phyloP scores from a whole-genome alignment of 2,888 invertebrate genomes.

The Linnaemya vulpina region DNA sequence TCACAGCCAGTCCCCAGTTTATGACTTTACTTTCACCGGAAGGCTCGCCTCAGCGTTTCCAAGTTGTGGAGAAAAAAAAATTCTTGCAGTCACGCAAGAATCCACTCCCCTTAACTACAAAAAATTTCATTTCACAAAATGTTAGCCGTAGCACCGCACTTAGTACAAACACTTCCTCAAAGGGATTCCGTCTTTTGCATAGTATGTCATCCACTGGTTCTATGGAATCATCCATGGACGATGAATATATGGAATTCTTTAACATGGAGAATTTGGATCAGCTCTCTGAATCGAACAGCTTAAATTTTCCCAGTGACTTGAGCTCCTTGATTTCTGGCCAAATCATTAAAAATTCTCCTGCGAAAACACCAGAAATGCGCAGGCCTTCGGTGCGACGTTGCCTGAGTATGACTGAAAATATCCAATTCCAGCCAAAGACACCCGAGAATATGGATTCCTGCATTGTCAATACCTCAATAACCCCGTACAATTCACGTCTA shows the following conservation, averaged over 20 bases:
- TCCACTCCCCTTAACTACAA: slow-evolving; percentile 53
- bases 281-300: slow-evolving; percentile 76
- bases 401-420: slow-evolving; percentile 83
- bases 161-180: slow-evolving; percentile 76
- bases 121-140: slow-evolving; percentile 80
- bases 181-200: slow-evolving; percentile 82
- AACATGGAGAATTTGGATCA: slow-evolving; percentile 84
- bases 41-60: slow-evolving; percentile 81
- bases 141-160: slow-evolving; percentile 64
- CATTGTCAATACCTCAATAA: slow-evolving; percentile 73
- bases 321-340: slow-evolving; percentile 85
- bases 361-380: slow-evolving; percentile 83
- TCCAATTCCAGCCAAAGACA: slow-evolving; percentile 79
- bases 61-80: slow-evolving; percentile 76
- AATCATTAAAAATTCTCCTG: slow-evolving; percentile 80
- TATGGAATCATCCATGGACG: slow-evolving; percentile 86
- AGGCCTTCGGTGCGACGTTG: slow-evolving; percentile 84
- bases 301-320: slow-evolving; percentile 85
- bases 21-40: slow-evolving; percentile 81
- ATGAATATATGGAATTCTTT: slow-evolving; percentile 86
- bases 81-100: slow-evolving; percentile 55
- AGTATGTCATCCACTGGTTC: slow-evolving; percentile 84
- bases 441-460: slow-evolving; percentile 75
- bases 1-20: slow-evolving; percentile 76
- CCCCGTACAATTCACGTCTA: slow-evolving; percentile 73